Evolutionary conservation across 2,888 invertebrate species (phyloP).

Genomic region (Eurois occulta): DNA sequence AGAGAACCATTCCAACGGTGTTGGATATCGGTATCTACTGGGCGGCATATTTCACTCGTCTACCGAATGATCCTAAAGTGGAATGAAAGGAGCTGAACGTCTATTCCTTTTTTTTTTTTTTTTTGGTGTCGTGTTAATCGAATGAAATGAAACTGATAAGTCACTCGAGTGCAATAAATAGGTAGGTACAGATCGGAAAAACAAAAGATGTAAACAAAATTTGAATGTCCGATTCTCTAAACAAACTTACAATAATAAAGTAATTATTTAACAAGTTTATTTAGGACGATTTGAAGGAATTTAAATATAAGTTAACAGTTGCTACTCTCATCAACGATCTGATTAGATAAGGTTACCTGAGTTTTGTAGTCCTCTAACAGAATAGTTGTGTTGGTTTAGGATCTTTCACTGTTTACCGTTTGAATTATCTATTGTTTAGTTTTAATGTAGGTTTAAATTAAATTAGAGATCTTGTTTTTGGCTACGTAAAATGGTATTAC

Average conservation of each 20-base stretch:
- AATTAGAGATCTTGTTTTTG: slow-evolving; percentile 39
- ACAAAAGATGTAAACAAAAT: slow-evolving; percentile 31
- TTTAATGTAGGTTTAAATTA: slow-evolving; percentile 45
- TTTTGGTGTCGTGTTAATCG: neutral
- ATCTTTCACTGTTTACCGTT: slow-evolving; percentile 47
- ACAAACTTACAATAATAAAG: slow-evolving; percentile 37
- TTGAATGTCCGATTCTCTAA: slow-evolving; percentile 2
- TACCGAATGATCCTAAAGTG: neutral
- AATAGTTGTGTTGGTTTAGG: slow-evolving; percentile 67
- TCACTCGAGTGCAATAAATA: neutral
- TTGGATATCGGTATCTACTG: neutral
- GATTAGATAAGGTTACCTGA: slow-evolving; percentile 67
- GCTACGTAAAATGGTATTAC: neutral
- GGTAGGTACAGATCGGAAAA: neutral
- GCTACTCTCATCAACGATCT: slow-evolving; percentile 63
- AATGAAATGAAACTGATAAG: neutral
- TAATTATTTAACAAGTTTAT: slow-evolving; percentile 50
- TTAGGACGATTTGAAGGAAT: slow-evolving; percentile 62
- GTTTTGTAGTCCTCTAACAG: slow-evolving; percentile 52
- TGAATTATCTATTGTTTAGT: slow-evolving; percentile 60
- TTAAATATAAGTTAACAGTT: slow-evolving; percentile 58
- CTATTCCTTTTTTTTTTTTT: neutral
- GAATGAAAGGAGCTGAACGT: neutral
- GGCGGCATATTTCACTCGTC: neutral
- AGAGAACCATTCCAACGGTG: neutral